Evolutionary conservation across 2,113 vertebrate genomes (phyloP).

Genomic region (Corynorhinus townsendii): DNA sequence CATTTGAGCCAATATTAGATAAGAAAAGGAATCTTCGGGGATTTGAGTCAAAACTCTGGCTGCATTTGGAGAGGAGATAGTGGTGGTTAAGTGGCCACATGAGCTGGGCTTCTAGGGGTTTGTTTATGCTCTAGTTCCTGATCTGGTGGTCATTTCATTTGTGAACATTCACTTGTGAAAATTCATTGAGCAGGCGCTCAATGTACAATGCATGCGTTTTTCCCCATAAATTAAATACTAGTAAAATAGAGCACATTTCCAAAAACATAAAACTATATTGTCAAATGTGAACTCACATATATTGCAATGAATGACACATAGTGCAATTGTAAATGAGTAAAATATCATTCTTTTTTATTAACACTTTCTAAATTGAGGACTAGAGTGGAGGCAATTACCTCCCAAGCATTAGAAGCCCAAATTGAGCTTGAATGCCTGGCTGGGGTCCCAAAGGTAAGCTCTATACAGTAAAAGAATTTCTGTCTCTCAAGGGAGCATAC

Average conservation of each 20-base stretch:
- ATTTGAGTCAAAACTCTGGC: not conserved
- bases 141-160: not conserved
- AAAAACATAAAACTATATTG: not conserved
- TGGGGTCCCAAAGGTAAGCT: conserved; percentile 4
- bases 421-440: not conserved
- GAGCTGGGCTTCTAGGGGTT: not conserved
- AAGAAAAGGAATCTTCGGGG: not conserved
- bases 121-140: not conserved
- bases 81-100: too few species aligned
- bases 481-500: not conserved
- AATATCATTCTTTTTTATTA: conserved; percentile 6
- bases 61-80: not conserved
- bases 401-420: not conserved
- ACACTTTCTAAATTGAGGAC: not conserved
- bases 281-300: not conserved
- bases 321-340: not conserved
- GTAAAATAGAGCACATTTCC: not conserved
- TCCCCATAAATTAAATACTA: not conserved
- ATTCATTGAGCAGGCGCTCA: not conserved
- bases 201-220: too few species aligned
- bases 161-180: not conserved
- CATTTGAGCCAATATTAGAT: not conserved
- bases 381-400: not conserved
- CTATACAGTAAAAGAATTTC: not conserved
- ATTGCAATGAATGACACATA: not conserved